Evolutionary conservation across 1,140 invertebrate species (phyloP).

Genomic region (Zaprionus kolodkinae): DNA sequence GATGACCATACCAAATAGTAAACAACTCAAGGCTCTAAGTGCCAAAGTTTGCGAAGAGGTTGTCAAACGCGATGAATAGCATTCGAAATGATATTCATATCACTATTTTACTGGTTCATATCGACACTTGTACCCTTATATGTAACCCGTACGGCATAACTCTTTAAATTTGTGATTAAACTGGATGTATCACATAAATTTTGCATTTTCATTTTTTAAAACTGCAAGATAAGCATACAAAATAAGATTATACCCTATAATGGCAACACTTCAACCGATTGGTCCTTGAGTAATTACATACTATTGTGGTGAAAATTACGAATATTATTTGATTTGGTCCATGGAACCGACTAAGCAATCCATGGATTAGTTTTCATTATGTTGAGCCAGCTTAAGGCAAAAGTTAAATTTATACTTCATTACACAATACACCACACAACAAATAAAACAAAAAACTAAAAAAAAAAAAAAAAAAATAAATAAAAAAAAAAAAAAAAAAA

Average conservation of each 20-base stretch:
- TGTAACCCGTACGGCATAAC: no score
- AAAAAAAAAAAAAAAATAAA: not conserved
- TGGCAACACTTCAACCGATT: no score
- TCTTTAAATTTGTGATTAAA: not conserved
- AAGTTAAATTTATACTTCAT: not conserved
- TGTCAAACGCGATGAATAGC: not conserved
- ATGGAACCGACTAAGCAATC: slow-evolving; percentile 1
- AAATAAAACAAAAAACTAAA: not conserved
- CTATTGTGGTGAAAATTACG: no score
- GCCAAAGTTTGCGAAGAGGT: slow-evolving; percentile 59
- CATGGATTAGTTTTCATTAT: not conserved
- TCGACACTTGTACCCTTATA: slow-evolving; percentile 1
- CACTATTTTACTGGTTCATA: not conserved
- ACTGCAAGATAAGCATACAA: not conserved
- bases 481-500: slow-evolving; percentile 1
- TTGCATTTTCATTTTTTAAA: not conserved
- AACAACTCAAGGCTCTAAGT: slow-evolving; percentile 76
- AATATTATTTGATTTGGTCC: not conserved
- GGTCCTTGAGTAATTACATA: no score
- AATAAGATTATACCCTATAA: no score
- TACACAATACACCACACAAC: not conserved
- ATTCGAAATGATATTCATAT: not conserved
- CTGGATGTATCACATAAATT: not conserved
- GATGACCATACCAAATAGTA: slow-evolving; percentile 73
- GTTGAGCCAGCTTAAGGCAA: not conserved